phyloP scores from a whole-genome alignment of 2,113 vertebrate genomes.

The Dicentrarchus labrax region DNA sequence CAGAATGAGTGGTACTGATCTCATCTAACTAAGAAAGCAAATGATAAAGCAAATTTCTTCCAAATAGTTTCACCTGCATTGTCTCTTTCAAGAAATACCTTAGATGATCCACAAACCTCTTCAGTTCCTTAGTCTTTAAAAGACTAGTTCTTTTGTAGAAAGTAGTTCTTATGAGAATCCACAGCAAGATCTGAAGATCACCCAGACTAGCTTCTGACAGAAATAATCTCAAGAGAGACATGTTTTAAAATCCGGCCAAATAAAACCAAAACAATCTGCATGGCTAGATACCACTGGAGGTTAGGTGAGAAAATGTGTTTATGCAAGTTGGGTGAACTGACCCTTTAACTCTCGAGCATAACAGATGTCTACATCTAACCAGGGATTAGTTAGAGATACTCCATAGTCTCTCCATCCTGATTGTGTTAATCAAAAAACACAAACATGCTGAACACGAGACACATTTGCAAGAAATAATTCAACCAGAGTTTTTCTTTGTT shows the following conservation, averaged over 20 bases:
- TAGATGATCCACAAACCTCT: neutral
- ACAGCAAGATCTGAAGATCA: neutral
- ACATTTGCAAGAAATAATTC: neutral
- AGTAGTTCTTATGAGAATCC: neutral
- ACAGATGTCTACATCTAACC: neutral
- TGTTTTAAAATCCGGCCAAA: too few species aligned
- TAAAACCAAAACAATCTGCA: too few species aligned
- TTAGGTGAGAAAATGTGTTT: too few species aligned
- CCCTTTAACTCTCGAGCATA: neutral
- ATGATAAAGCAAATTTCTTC: too few species aligned
- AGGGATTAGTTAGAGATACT: neutral
- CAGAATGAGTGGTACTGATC: too few species aligned
- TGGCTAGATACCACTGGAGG: too few species aligned
- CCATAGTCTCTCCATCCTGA: neutral
- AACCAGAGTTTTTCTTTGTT: conserved; percentile 66
- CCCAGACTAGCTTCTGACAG: too few species aligned
- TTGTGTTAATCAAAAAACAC: neutral
- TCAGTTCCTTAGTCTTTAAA: too few species aligned
- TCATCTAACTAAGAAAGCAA: too few species aligned
- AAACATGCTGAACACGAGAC: neutral
- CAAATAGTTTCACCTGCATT: neutral
- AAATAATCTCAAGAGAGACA: too few species aligned
- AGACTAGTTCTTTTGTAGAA: neutral
- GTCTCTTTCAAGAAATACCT: neutral
- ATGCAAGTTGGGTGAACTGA: too few species aligned